Base-by-base conservation (phyloP, 2,888 invertebrate genomes). In the Aproaerema taeniolella region DNA sequence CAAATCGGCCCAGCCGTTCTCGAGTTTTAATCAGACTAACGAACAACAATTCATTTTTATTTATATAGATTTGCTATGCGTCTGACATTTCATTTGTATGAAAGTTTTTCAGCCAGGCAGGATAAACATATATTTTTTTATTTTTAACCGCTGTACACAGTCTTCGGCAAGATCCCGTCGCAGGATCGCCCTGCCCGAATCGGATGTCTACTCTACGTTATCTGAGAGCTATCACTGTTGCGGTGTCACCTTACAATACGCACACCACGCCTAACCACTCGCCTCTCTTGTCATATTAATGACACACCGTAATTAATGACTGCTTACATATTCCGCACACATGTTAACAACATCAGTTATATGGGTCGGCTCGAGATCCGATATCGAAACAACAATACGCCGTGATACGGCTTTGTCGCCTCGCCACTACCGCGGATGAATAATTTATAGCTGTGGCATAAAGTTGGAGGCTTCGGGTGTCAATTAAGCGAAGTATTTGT, bases 401-500 rank as follows among this genome's bases (percentile, higher is more conserved):
- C 58, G 40, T 33, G 38, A 41, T 41, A 38, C 24, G 29, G 32
- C 35, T 39, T 44, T 38, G 61, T 63, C 62, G 57, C 52, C 47
- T 53, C 52, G 54, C 58, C 56, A 68, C 60, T 62, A 62, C 49
- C 55, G 45, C 49, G 52, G 55, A 68, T 74, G 67, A 71, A 73
- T 75, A 67, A 77, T 69, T 75, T 66, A 71, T 65, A 61, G 59
- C 47, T 49, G 53, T 55, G 60, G 58, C 52, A 61, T 57, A 58
- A 61, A 70, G 58, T 69, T 63, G 45, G 50, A 55, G 57, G 60
- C 53, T 61, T 61, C 58, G 58, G 67, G 58, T 71, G 68, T 71
- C 70, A 78, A 78, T 77, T 78, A 75, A 67, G 64, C 55, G 65
- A 73, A 75, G 70, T 74, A 76, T 77, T 78, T 65, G 61, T 58